Percentiles rank a stretch among this genome's conserved stretches.
These are phyloP conservation scores for Entomobrya proxima DNA, from an alignment of 2,888 invertebrate genomes.

Conservation along the genomic window DNA sequence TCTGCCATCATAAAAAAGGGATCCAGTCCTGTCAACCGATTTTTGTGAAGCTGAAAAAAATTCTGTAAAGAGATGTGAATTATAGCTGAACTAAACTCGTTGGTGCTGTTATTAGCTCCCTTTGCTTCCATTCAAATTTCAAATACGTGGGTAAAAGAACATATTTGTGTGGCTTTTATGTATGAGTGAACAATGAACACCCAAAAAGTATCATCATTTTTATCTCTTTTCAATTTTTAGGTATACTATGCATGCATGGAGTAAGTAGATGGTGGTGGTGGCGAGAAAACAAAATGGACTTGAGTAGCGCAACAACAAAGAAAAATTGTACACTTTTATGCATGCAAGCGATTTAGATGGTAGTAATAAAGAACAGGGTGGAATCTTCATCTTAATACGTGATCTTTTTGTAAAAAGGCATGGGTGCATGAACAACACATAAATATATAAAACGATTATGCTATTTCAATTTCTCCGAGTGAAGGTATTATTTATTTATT, in stretches of 20 bases:
- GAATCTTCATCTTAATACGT: constrained; percentile 19
- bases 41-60: constrained; percentile 1
- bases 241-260: not conserved
- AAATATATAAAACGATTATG: constrained; percentile 30
- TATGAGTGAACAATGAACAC: constrained; percentile 44
- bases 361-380: not conserved
- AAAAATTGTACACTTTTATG: not conserved
- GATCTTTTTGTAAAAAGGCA: constrained; percentile 31
- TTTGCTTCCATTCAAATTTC: not conserved
- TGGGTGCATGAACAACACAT: constrained; percentile 37
- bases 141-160: constrained; percentile 12
- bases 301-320: not conserved
- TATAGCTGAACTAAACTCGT: constrained; percentile 30
- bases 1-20: constrained; percentile 61
- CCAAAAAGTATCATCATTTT: constrained; percentile 53
- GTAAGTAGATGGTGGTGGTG: not conserved
- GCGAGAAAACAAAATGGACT: not conserved
- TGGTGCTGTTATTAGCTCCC: constrained; percentile 26
- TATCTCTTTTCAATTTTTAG: constrained; percentile 27
- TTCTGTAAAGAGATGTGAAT: constrained; percentile 54
- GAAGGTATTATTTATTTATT: constrained; percentile 38
- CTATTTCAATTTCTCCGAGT: constrained; percentile 27
- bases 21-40: constrained; percentile 52
- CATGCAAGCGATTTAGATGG: not conserved
- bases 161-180: constrained; percentile 39